Evolutionary conservation across 2,888 invertebrate genomes (phyloP), one percentile per base, ranked within the genome.

Genomic region (Mechanitis messenoides): DNA sequence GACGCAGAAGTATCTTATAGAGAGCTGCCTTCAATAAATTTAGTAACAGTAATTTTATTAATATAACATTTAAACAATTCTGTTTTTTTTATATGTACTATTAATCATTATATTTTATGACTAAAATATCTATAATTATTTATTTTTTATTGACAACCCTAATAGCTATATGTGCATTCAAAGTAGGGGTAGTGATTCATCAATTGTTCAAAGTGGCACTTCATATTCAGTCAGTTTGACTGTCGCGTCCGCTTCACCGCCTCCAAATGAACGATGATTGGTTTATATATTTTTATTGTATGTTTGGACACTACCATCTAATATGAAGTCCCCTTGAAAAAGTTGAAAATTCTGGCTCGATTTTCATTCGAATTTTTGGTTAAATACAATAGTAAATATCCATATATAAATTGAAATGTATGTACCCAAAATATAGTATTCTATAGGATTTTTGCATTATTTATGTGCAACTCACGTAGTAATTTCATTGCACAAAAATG

Each of bases 161-260:
- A 53, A 45, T 12, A 45, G 60, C 45, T 62, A 56, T 68, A 65
- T 68, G 67, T 62, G 62, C 57, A 60, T 60, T 67, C 66, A 70
- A 71, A 73, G 72, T 71, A 75, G 75, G 83, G 82, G 80, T 78
- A 79, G 81, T 80, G 81, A 83, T 84, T 84, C 85, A 83, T 85
- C 84, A 84, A 81, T 84, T 82, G 84, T 81, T 81, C 79, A 81
- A 84, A 85, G 84, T 83, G 83, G 78, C 83, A 84, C 84, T 85
- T 85, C 84, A 84, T 80, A 85, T 82, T 81, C 83, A 77, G 79
- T 74, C 79, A 76, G 78, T 76, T 80, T 78, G 78, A 78, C 80
- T 75, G 79, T 78, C 79, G 76, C 72, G 72, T 76, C 67, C 79
- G 78, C 79, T 82, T 81, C 81, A 73, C 73, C 77, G 78, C 78